Evolutionary conservation across 2,797 vertebrate genomes (phyloP).

Genomic region (Micropoecilia bifurca): DNA sequence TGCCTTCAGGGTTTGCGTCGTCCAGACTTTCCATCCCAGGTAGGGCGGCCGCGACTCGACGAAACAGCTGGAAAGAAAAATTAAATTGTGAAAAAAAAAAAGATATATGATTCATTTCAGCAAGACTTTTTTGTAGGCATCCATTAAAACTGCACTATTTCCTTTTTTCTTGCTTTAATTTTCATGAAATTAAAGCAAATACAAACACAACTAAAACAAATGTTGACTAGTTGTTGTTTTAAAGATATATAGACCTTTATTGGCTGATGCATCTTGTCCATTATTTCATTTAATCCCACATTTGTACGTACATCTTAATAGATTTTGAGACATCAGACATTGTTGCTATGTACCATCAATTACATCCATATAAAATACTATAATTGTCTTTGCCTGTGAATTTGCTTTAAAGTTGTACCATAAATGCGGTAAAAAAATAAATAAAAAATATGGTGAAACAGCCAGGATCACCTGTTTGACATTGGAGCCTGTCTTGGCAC

Average conservation of each 20-base stretch:
- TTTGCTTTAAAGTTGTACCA: conserved; percentile 1
- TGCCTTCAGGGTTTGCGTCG: conserved; percentile 94
- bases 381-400: conserved; percentile 5
- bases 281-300: neutral
- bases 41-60: conserved; percentile 91
- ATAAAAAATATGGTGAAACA: conserved; percentile 39
- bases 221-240: neutral
- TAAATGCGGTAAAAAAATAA: conserved; percentile 29
- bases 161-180: neutral
- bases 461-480: conserved; percentile 91
- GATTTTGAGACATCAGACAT: neutral
- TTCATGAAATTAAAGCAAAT: neutral
- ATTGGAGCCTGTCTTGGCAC: conserved; percentile 93
- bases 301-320: neutral
- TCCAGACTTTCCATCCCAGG: conserved; percentile 95
- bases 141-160: neutral
- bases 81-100: neutral
- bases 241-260: neutral
- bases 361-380: too few species aligned
- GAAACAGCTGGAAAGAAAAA: conserved; percentile 84
- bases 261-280: neutral
- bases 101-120: neutral
- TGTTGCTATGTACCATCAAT: neutral
- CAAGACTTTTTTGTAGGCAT: neutral
- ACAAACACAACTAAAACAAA: neutral